Percentiles rank a stretch among this genome's conserved stretches.
Conservation (phyloP, 2,797 vertebrate species). For the Gadopsis bispinosus region DNA sequence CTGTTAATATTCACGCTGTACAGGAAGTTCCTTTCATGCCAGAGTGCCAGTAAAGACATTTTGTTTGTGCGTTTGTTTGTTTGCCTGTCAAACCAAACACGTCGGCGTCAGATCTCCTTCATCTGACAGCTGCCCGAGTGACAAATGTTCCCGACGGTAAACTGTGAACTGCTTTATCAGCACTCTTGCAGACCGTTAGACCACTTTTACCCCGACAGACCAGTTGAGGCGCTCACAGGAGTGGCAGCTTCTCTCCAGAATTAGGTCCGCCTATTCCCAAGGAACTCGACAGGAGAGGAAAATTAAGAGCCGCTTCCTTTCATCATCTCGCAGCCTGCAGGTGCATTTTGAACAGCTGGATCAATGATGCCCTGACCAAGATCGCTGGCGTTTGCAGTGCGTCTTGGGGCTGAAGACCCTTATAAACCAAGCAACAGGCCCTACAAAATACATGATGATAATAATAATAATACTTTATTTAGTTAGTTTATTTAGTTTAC, state of each 20-base stretch:
- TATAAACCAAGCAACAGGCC: not conserved
- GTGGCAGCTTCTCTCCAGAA: not conserved
- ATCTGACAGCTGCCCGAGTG: constrained; percentile 33
- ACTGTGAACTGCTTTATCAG: constrained; percentile 15
- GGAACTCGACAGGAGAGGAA: not conserved
- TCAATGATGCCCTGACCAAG: not conserved
- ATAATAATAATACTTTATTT: no score
- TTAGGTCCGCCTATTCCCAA: no score
- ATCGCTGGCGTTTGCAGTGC: no score
- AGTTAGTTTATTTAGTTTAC: no score
- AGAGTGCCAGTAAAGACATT: not conserved
- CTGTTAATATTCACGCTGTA: constrained; percentile 33
- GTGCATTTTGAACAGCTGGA: not conserved
- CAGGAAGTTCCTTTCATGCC: constrained; percentile 34
- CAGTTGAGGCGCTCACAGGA: not conserved
- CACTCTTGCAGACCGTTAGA: not conserved
- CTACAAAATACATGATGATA: not conserved
- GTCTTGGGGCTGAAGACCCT: not conserved
- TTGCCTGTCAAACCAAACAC: constrained; percentile 33
- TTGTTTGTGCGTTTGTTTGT: constrained; percentile 25
- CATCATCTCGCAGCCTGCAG: not conserved
- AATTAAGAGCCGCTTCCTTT: not conserved
- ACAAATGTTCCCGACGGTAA: constrained; percentile 10
- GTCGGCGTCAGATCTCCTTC: constrained; percentile 31
- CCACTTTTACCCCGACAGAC: not conserved